Conservation (phyloP, 2,797 vertebrate genomes). For the Neostethus bicornis region DNA sequence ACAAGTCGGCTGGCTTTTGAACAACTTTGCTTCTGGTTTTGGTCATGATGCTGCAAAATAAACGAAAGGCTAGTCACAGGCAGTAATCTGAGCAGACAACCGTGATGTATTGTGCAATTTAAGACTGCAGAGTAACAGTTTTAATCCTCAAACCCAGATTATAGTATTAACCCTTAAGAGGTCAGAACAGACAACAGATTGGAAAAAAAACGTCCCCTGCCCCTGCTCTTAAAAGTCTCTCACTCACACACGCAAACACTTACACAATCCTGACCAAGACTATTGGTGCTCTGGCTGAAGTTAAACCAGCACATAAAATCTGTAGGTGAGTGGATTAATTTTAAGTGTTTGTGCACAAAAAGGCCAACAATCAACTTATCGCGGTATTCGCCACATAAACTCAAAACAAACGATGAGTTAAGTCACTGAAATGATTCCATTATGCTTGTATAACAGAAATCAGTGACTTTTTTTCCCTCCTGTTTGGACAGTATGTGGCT, state of each 20-base stretch:
- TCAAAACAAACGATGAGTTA: background rate
- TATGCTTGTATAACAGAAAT: background rate
- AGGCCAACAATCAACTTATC: constrained; percentile 1
- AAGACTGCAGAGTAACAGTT: constrained; percentile 37
- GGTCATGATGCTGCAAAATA: background rate
- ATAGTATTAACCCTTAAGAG: constrained; percentile 52
- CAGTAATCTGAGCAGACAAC: constrained; percentile 1
- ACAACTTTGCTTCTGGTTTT: background rate
- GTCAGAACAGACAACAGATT: constrained; percentile 49
- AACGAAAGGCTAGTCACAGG: background rate
- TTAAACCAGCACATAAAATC: constrained; percentile 22
- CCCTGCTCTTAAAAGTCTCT: background rate
- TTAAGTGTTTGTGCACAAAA: background rate
- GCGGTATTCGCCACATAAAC: background rate
- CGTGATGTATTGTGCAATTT: constrained; percentile 24
- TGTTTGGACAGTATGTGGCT: constrained; percentile 85
- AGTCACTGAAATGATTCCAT: background rate
- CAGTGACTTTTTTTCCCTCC: background rate
- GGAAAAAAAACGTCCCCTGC: constrained; percentile 4
- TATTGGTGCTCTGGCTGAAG: background rate
- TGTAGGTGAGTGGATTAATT: constrained; percentile 24
- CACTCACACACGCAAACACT: constrained; percentile 15
- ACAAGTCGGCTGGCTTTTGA: background rate
- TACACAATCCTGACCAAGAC: background rate
- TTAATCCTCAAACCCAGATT: constrained; percentile 57